phyloP scores from a whole-genome alignment of 2,113 vertebrate genomes.

The Girardinichthys multiradiatus region DNA sequence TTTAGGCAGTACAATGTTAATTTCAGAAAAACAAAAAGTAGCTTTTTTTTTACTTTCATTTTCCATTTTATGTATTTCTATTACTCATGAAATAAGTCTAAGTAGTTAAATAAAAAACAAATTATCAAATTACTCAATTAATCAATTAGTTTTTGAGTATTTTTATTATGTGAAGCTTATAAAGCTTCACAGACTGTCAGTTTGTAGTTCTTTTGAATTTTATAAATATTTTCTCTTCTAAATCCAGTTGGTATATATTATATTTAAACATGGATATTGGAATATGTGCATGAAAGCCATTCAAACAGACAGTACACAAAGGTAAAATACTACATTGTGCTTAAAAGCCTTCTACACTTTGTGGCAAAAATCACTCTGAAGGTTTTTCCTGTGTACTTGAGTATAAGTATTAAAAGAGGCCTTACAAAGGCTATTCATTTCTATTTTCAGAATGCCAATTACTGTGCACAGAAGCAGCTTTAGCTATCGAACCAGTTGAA shows the following conservation, averaged over 20 bases:
- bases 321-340: constrained; percentile 17
- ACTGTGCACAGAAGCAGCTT: constrained; percentile 66
- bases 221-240: constrained; percentile 16
- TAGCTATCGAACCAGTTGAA: constrained; percentile 67
- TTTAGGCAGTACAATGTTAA: too few relatives aligned
- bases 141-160: too few relatives aligned
- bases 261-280: constrained; percentile 32
- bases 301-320: constrained; percentile 21
- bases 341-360: constrained; percentile 19
- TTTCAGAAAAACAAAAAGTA: too few relatives aligned
- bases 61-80: too few relatives aligned
- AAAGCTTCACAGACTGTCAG: constrained; percentile 57
- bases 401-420: constrained; percentile 47
- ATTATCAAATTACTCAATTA: too few relatives aligned
- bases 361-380: constrained; percentile 40
- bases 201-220: constrained; percentile 25
- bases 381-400: constrained; percentile 24
- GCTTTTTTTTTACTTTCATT: too few relatives aligned
- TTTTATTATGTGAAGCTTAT: constrained; percentile 50
- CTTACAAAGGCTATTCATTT: constrained; percentile 59
- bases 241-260: constrained; percentile 12
- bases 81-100: too few relatives aligned
- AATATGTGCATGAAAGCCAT: constrained; percentile 32
- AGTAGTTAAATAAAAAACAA: too few relatives aligned
- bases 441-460: constrained; percentile 72